Base-by-base conservation (phyloP, 2,888 invertebrate genomes). In the Dasypolia templi region DNA sequence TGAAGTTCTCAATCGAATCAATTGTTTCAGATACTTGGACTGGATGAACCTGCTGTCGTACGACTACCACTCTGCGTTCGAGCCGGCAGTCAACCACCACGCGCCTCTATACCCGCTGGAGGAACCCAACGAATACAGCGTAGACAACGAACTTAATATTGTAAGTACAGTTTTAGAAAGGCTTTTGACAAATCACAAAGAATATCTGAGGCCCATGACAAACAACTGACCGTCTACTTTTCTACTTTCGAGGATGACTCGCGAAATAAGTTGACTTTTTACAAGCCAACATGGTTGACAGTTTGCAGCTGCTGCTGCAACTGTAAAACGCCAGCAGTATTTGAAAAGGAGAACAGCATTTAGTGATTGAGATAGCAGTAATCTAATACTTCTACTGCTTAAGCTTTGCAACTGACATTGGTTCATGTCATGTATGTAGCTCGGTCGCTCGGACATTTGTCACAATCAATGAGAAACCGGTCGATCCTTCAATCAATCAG, bases 1-100 rank as follows among this genome's bases (percentile, higher is more conserved):
- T n/a, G 12, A 26, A 26, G 11, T 69, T 53, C 14, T 69, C 53
- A 62, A n/a, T 5, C 0, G 2, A 0, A 12, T 9, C 2, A 4
- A 4, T 67, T 46, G 22, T 78, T 75, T 0, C 94, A 98, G 98
- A 88, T 97, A 99, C 92, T 95, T 99, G 86, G 99, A 99, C 94
- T 99, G 99, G 97, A 98, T 99, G 97, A 99, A 99, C 94, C 97
- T 99, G 79, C 95, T 99, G 46, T 98, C 98, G 6, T 99, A 99
- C 93, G 99, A 99, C 93, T 99, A 99, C 92, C 99, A 99, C 93
- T 98, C 98, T 0, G 98, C 99, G 0, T 98, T 98, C 91, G 99
- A 99, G 91, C 98, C 99, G 0, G 97, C 98, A 0, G 98, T 98
- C 9, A 98, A 99, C 94, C 99, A 99, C 92, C 99, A 99, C 94